Evolutionary conservation across 2,797 vertebrate species (phyloP).

Genomic region (Bryconaethiops microstoma): DNA sequence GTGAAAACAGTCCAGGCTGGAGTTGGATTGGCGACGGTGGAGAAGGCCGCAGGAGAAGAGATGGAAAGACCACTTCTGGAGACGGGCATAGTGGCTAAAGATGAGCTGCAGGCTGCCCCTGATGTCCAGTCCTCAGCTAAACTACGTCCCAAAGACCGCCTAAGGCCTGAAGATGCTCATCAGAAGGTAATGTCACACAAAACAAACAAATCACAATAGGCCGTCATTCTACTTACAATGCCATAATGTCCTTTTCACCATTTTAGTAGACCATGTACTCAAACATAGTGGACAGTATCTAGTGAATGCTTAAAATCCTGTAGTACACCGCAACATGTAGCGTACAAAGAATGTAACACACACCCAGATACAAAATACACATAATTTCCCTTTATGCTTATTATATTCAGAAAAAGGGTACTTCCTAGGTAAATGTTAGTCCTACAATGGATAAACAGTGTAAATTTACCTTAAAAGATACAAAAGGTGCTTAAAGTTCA

Average conservation of each 20-base stretch:
- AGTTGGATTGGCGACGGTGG: background rate
- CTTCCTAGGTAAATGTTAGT: no score
- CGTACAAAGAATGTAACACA: no score
- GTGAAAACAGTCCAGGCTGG: background rate
- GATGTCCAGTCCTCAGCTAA: slow-evolving; percentile 58
- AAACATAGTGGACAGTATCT: no score
- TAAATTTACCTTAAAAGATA: no score
- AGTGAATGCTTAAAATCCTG: background rate
- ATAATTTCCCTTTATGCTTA: no score
- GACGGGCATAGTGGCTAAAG: slow-evolving; percentile 24
- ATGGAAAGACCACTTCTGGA: slow-evolving; percentile 25
- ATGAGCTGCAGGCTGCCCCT: slow-evolving; percentile 30
- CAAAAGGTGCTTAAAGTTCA: no score
- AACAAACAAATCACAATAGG: background rate
- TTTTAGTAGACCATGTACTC: background rate
- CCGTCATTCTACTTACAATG: background rate
- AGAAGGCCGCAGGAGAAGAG: slow-evolving; percentile 16
- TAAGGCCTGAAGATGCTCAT: slow-evolving; percentile 61
- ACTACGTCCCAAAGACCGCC: slow-evolving; percentile 50
- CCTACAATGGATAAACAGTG: no score
- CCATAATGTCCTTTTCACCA: background rate
- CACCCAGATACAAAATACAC: no score
- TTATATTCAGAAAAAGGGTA: no score
- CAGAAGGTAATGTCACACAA: slow-evolving; percentile 67
- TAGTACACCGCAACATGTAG: background rate